phyloP scores from a whole-genome alignment of 2,113 vertebrate species.

The Oreochromis spilurus region DNA sequence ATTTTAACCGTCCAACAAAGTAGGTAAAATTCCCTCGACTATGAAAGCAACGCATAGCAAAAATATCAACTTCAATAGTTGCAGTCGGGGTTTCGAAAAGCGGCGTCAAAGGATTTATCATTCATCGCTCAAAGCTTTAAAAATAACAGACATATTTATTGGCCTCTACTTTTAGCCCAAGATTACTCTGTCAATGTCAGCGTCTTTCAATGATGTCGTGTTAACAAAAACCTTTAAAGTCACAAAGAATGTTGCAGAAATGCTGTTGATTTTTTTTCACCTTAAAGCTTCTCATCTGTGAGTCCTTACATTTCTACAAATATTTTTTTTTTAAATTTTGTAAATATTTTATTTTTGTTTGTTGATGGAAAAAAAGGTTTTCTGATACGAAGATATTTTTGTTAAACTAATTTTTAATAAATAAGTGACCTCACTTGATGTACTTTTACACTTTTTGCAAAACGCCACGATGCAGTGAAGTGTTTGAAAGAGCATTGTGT shows the following conservation, averaged over 20 bases:
- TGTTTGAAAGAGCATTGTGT: background rate
- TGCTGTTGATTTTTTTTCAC: rapidly evolving
- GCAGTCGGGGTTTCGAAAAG: background rate
- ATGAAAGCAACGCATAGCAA: background rate
- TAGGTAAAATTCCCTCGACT: background rate
- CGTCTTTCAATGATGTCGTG: rapidly evolving
- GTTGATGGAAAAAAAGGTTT: rapidly evolving
- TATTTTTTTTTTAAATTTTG: background rate
- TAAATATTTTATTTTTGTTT: background rate
- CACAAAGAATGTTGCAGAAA: background rate
- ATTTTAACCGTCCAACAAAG: background rate
- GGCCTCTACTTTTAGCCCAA: background rate
- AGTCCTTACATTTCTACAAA: background rate
- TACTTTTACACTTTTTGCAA: background rate
- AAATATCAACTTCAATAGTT: background rate
- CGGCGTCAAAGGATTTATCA: rapidly evolving
- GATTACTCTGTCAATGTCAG: background rate
- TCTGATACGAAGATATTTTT: rapidly evolving
- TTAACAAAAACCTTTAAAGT: background rate
- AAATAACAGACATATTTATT: background rate
- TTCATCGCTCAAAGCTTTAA: background rate
- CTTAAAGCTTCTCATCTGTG: background rate
- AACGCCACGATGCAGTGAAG: background rate
- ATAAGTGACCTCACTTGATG: background rate
- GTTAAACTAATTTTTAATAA: background rate